Conservation (phyloP, 2,113 vertebrate species). For the Eptesicus fuscus region DNA sequence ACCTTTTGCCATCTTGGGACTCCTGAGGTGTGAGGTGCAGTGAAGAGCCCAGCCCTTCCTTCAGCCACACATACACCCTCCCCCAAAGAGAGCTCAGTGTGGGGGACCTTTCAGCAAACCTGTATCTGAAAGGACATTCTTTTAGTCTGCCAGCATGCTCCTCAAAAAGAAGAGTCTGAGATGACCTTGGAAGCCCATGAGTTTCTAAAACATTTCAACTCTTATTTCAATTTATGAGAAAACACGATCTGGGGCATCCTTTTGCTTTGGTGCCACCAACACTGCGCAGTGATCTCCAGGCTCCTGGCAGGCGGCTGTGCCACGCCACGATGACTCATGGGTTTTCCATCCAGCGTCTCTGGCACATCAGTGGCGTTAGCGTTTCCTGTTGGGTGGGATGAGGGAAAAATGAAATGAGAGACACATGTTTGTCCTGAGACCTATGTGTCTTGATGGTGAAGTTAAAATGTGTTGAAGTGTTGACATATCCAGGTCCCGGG, state of each 20-base stretch:
- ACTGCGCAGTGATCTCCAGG: accelerated
- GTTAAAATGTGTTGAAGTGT: neutral
- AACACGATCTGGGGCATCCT: neutral
- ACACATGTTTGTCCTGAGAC: neutral
- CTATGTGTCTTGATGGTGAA: neutral
- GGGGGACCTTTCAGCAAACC: neutral
- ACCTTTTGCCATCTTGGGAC: neutral
- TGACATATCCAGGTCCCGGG: no score
- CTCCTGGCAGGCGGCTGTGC: neutral
- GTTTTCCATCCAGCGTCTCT: neutral
- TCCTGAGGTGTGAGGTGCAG: accelerated
- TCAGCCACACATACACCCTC: accelerated
- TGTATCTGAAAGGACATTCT: neutral
- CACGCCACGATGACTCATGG: accelerated
- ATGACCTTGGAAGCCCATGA: neutral
- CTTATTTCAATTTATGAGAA: neutral
- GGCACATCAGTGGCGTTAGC: neutral
- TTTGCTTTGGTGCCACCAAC: neutral
- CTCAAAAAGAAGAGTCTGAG: neutral
- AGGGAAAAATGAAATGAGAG: neutral
- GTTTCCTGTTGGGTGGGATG: neutral
- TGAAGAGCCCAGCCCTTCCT: neutral
- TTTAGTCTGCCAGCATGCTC: neutral
- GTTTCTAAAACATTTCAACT: neutral
- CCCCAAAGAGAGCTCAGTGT: neutral